Conservation (phyloP, 2,113 vertebrate genomes). For the Thymallus thymallus region DNA sequence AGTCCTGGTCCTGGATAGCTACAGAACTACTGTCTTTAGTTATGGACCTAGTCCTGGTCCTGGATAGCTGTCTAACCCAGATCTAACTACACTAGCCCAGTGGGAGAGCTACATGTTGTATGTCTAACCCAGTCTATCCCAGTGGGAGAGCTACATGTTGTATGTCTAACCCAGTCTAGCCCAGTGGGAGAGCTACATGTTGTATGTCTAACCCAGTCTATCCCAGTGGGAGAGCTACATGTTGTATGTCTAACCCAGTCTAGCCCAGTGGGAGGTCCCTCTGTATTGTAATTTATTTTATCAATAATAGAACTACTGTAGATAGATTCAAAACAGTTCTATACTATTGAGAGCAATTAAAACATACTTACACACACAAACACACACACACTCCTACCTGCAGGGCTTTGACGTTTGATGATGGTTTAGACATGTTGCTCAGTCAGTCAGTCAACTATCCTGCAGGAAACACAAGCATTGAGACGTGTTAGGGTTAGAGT, state of each 20-base stretch:
- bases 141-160: too few relatives aligned
- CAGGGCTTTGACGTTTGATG: constrained; percentile 93
- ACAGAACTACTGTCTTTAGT: too few relatives aligned
- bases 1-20: too few relatives aligned
- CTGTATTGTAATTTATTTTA: constrained; percentile 9
- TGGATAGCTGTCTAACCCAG: not conserved
- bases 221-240: too few relatives aligned
- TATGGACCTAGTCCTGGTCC: too few relatives aligned
- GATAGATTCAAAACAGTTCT: not conserved
- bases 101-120: too few relatives aligned
- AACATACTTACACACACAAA: constrained; percentile 7
- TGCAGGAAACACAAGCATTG: constrained; percentile 58
- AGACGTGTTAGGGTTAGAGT: constrained; percentile 19
- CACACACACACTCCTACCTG: constrained; percentile 76
- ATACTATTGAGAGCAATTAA: not conserved
- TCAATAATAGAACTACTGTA: constrained; percentile 34
- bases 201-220: too few relatives aligned
- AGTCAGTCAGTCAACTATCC: constrained; percentile 57
- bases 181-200: too few relatives aligned
- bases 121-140: too few relatives aligned
- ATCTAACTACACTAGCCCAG: too few relatives aligned
- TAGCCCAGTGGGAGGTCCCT: not conserved
- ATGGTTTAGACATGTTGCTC: constrained; percentile 90
- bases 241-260: too few relatives aligned
- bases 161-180: too few relatives aligned